Base-by-base conservation (phyloP, 2,797 vertebrate species). In the Valencia hispanica region DNA sequence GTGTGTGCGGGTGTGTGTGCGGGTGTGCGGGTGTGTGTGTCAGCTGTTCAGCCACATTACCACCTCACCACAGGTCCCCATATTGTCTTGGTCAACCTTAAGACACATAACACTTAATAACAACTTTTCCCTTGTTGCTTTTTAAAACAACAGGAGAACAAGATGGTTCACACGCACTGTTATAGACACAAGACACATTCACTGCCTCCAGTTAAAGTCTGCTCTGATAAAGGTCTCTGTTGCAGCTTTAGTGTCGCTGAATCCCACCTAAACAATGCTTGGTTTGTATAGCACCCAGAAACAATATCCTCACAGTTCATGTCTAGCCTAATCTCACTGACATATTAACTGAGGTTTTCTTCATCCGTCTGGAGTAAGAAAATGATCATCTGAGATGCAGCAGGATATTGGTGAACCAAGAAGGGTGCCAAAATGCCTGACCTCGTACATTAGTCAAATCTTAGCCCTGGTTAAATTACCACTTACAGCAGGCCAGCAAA, bases 31-130 rank as follows among this genome's bases (percentile, higher is more conserved):
- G 70, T 63, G 12, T 50, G 5, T 17, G 5, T 43, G 27, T 79
- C 90, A 93, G 90, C 91, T 93, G 91, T 91, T 93, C 77, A 59
- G 32, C 65, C 80, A 85, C 79, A 91, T 90, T 88, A 92, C 73
- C 84, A 86, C 90, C 76, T 91, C 68, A 80, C 65, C 69, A 73
- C 34, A 18, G 88, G 79, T 82, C 84, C 80, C 81, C 85, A 84
- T 57, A 80, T 87, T 92, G 82, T 87, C 90, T 91, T 80, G 77
- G 81, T 81, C 85, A 78, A 83, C 76, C 72, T 53, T 75, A 41
- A 69, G 7, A 75, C 39, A 47, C 68, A 55, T 68, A 22, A 70
- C 32, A 47, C 50, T 72, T 73, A 70, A 72, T 57, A 32, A 57
- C 76, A 73, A 53, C 73, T 68, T 7, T 25, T 51, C 69, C 72